Base-by-base conservation (phyloP, 2,797 vertebrate species). In the Labroides dimidiatus region DNA sequence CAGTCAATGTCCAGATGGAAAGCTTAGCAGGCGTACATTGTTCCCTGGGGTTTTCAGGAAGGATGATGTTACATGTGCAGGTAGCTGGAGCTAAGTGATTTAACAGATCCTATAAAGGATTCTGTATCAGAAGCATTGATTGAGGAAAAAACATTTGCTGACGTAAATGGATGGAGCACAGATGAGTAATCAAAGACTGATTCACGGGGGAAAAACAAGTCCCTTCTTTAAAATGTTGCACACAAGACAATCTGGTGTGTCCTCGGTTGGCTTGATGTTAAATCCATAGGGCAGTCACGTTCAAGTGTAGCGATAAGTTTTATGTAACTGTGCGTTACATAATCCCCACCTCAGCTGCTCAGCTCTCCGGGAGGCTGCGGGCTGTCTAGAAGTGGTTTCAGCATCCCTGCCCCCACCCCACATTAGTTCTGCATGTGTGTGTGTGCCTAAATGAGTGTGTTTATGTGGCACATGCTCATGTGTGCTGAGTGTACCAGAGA, bases 321-420 rank as follows among this genome's bases (percentile, higher is more conserved):
- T 90, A 91, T 80, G 77, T 92, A 91, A 92, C 77, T 30, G 48
- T 27, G 37, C 17, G 67, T 92, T 91, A 89, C 84, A 85, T 91
- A 91, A 93, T 72, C 71, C 54, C 24, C 50, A 51, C 51, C 72
- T 90, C 73, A 71, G 82, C 82, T 79, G 71, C 79, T 87, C 60
- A 72, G 10, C 50, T 82, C 70, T 30, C 80, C 69, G 58, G 60
- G 80, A 87, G 79, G 77, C 76, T 88, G 80, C 71, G 21, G 72
- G 82, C 82, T 78, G 76, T 84, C 84, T 72, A 55, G 77, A 86
- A 84, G 87, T 75, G 69, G 75, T 73, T 84, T 77, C 84, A 64
- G 51, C 75, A 55, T 84, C 81, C 78, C 84, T 44, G 33, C 77
- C 85, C 81, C 80, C 81, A 73, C 61, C 68, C 49, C 54, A 33